A percentile compares a stretch with the other conserved stretches of the same genome.
Conservation (phyloP, 1,140 invertebrate species). For the Leptopilina boulardi region DNA sequence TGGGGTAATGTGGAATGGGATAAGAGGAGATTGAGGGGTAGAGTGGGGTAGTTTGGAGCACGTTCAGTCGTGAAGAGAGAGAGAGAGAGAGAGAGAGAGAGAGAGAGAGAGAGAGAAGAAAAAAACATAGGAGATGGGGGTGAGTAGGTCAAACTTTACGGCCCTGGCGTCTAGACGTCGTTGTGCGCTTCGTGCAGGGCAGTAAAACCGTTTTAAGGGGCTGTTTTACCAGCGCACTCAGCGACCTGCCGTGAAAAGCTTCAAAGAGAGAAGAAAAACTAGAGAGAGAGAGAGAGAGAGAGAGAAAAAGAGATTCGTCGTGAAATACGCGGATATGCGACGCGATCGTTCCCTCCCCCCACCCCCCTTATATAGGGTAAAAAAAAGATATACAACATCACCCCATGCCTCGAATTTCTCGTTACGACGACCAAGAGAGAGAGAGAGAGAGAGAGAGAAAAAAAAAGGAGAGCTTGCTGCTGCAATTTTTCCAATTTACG, state of each 20-base stretch:
- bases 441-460: no score
- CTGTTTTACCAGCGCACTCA: conserved; percentile 74
- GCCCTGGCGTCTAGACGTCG: conserved; percentile 74
- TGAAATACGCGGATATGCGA: conserved; percentile 53
- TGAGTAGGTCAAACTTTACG: conserved; percentile 77
- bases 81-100: conserved; percentile 3
- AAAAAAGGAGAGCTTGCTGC: not conserved
- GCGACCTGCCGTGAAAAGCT: conserved; percentile 38
- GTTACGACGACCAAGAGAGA: not conserved
- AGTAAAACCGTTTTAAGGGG: conserved; percentile 76
- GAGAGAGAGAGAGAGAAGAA: not conserved
- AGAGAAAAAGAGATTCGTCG: conserved; percentile 22
- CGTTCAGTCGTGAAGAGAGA: conserved; percentile 22
- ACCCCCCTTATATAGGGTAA: not conserved
- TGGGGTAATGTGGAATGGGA: conserved; percentile 11
- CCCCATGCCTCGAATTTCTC: conserved; percentile 48
- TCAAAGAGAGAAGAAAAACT: not conserved
- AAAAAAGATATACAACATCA: conserved; percentile 46
- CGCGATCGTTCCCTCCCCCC: conserved; percentile 34
- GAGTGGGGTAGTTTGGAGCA: not conserved
- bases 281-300: not conserved
- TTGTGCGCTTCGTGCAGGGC: conserved; percentile 71
- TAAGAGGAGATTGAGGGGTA: no score
- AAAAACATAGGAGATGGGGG: conserved; percentile 63
- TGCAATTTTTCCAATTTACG: conserved; percentile 30